These are phyloP conservation scores for Fabriciana adippe DNA, from an alignment of 2,888 invertebrate genomes.

Conservation along the genomic window DNA sequence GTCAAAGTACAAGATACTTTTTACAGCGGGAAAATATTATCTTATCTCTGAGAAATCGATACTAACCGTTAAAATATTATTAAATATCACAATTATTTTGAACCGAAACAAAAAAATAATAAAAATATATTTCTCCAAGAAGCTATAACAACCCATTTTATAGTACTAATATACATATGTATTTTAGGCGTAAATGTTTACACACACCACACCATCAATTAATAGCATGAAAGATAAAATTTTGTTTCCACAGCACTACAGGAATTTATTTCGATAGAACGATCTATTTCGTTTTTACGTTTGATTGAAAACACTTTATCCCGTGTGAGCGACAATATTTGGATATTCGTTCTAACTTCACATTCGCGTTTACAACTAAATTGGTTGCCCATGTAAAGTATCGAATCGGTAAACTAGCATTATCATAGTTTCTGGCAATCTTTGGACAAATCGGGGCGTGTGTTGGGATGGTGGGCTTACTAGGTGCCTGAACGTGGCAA, in stretches of 20 bases:
- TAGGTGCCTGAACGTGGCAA: constrained; percentile 45
- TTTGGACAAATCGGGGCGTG: constrained; percentile 34
- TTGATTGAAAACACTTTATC: constrained; percentile 26
- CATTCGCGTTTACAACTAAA: constrained; percentile 26
- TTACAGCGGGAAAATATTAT: too few relatives aligned
- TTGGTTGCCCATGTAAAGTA: constrained; percentile 23
- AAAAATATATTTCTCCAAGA: not conserved
- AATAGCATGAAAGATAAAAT: constrained; percentile 2
- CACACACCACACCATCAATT: constrained; percentile 3
- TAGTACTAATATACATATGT: too few relatives aligned
- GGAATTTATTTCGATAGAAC: constrained; percentile 18
- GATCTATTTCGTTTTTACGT: constrained; percentile 20
- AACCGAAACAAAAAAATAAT: too few relatives aligned
- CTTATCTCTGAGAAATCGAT: too few relatives aligned
- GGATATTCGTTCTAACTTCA: constrained; percentile 24
- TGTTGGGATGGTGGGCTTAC: constrained; percentile 38
- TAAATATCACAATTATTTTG: too few relatives aligned
- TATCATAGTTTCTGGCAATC: constrained; percentile 14
- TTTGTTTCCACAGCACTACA: constrained; percentile 10
- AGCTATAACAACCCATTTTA: not conserved
- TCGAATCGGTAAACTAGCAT: not conserved
- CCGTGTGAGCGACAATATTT: constrained; percentile 22
- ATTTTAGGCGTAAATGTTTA: too few relatives aligned
- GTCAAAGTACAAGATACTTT: too few relatives aligned
- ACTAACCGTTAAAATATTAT: too few relatives aligned